These are phyloP conservation scores for Pitangus sulphuratus DNA, from an alignment of 2,797 vertebrate species.

Conservation along the genomic window DNA sequence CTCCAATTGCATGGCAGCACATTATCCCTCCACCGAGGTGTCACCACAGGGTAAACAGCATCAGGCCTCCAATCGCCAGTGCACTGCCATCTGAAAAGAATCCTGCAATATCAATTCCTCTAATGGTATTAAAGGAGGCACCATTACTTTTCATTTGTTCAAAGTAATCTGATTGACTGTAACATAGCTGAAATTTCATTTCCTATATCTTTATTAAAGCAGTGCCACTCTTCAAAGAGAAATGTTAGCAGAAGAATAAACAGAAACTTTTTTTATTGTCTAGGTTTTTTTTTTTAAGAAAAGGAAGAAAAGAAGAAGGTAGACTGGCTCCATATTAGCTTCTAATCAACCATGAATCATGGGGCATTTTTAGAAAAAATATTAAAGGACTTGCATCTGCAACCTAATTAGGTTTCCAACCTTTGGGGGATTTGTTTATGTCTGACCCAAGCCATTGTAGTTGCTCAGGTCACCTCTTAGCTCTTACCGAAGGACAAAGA, in stretches of 20 bases:
- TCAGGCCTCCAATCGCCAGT: background rate
- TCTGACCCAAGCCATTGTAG: background rate
- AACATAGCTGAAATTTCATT: constrained; percentile 66
- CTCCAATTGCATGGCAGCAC: rapidly evolving
- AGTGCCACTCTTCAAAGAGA: constrained; percentile 52
- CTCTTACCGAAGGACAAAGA: background rate
- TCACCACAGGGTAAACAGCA: background rate
- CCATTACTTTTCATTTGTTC: constrained; percentile 68
- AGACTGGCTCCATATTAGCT: constrained; percentile 56
- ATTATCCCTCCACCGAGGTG: background rate
- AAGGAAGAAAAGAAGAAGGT: constrained; percentile 44
- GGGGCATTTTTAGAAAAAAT: background rate
- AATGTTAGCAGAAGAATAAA: constrained; percentile 62
- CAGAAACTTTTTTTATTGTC: constrained; percentile 58
- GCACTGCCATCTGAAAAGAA: background rate
- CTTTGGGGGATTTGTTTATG: constrained; percentile 33
- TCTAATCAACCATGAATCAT: constrained; percentile 60
- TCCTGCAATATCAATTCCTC: background rate
- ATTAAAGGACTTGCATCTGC: constrained; percentile 38
- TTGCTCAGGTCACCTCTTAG: background rate
- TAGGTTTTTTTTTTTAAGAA: background rate
- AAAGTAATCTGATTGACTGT: constrained; percentile 62
- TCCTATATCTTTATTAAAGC: constrained; percentile 70
- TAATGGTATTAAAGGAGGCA: constrained; percentile 61
- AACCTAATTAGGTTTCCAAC: constrained; percentile 44